These are phyloP conservation scores for Orthonyx spaldingii DNA, from an alignment of 2,113 vertebrate genomes.

Conservation along the genomic window DNA sequence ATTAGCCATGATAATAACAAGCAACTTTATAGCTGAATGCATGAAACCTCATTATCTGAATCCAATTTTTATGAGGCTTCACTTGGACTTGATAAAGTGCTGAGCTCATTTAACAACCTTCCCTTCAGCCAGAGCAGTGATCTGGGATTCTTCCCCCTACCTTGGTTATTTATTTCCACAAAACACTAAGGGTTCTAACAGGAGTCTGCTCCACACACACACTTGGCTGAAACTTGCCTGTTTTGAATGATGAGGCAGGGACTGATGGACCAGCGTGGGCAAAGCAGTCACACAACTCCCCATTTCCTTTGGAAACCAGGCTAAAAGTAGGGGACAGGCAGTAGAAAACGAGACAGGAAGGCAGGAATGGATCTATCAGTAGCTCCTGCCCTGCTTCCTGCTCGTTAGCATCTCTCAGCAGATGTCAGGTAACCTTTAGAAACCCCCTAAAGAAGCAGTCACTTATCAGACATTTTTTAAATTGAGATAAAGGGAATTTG, in stretches of 20 bases:
- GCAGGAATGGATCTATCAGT: background rate
- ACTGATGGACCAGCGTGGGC: background rate
- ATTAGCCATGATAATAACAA: background rate
- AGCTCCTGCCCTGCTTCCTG: slow-evolving; percentile 5
- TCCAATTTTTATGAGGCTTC: background rate
- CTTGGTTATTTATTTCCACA: background rate
- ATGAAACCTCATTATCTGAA: background rate
- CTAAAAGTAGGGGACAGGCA: background rate
- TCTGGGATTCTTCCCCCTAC: background rate
- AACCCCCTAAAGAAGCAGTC: background rate
- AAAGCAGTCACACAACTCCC: background rate
- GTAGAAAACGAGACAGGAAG: background rate
- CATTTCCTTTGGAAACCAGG: background rate
- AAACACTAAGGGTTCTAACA: background rate
- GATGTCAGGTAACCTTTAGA: slow-evolving; percentile 18
- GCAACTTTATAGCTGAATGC: background rate
- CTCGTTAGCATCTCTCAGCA: background rate
- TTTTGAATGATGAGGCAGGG: background rate
- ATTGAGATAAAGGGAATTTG: background rate
- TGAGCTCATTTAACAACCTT: background rate
- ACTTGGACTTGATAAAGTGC: background rate
- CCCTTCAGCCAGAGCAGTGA: background rate
- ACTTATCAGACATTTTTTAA: background rate
- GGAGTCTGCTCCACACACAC: background rate
- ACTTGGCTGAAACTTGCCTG: background rate